These are phyloP conservation scores for Dipodomys spectabilis DNA, from an alignment of 2,113 vertebrate genomes.

Conservation along the genomic window DNA sequence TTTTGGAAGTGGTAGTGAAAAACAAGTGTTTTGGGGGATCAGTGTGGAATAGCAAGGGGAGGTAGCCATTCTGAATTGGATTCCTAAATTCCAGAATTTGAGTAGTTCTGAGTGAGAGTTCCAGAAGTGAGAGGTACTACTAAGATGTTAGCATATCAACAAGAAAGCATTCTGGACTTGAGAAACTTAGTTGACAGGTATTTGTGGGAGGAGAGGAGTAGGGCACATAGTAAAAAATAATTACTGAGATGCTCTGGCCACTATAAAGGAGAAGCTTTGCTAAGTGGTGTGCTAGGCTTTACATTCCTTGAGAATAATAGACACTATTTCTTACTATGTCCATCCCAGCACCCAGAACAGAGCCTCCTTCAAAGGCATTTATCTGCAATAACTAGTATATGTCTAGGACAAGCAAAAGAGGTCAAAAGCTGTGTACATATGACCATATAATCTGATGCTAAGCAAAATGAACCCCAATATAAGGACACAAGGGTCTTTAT, in stretches of 20 bases:
- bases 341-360: background rate
- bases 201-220: background rate
- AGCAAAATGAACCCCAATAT: too few species aligned
- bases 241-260: background rate
- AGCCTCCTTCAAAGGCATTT: background rate
- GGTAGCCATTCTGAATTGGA: background rate
- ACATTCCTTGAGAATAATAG: background rate
- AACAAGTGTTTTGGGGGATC: background rate
- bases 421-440: too few species aligned
- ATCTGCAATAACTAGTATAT: too few species aligned
- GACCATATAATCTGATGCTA: too few species aligned
- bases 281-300: background rate
- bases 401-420: too few species aligned
- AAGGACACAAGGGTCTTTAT: too few species aligned
- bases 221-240: background rate
- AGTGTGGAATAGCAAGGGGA: background rate
- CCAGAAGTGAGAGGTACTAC: background rate
- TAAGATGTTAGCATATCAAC: background rate
- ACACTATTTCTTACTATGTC: background rate
- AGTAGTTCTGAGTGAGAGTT: background rate
- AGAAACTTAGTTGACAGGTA: background rate
- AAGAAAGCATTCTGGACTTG: background rate
- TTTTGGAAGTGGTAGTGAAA: conserved; percentile 33
- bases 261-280: background rate
- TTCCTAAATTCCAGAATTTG: conserved; percentile 9